Evolutionary conservation across 2,888 invertebrate species (phyloP), one percentile per base, ranked within the genome.

Genomic region (Podabrus alpinus): DNA sequence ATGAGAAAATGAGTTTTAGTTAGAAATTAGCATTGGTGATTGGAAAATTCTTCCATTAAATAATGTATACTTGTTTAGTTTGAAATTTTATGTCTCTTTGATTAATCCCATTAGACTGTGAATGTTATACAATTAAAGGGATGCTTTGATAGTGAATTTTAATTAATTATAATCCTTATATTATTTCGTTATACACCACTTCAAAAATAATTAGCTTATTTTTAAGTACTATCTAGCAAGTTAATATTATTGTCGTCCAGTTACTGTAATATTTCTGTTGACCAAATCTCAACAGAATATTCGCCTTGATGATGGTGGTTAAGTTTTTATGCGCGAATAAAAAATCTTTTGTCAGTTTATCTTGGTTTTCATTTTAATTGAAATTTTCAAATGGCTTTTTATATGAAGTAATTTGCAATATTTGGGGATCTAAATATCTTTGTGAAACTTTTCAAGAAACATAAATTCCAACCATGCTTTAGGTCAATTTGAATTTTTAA

Each of bases 311-410:
- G 59, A 66, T 24, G 21, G 24, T 24, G 19, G 67, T 59, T 66
- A 60, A 19, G 64, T 71, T 71, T 71, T 71, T 71, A 71, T 66
- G 15, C 66, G 19, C 66, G 66, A 21, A 66, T 71, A 71, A 45
- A n/a, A 66, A 71, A 60, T 59, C 71, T 71, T n/a, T 71, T 71
- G 67, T 71, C 67, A 24, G 67, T 66, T 25, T 66, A 19, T 19
- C 66, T 16, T 29, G 45, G 45, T 70, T 70, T 70, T 62, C 62
- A 71, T 71, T 21, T 71, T 71, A 71, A 71, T 71, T 71, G 71
- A 71, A 64, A 66, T 66, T 66, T 29, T 70, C 15, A 59, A 59
- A 69, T 59, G 24, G 17, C 62, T 70, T 70, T 29, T 62, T 62
- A 16, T 64, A 62, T 29, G 45, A 19, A 16, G 25, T 62, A 70